Evolutionary conservation across 1,140 invertebrate species (phyloP).

Genomic region (Ceratosolen solmsi): DNA sequence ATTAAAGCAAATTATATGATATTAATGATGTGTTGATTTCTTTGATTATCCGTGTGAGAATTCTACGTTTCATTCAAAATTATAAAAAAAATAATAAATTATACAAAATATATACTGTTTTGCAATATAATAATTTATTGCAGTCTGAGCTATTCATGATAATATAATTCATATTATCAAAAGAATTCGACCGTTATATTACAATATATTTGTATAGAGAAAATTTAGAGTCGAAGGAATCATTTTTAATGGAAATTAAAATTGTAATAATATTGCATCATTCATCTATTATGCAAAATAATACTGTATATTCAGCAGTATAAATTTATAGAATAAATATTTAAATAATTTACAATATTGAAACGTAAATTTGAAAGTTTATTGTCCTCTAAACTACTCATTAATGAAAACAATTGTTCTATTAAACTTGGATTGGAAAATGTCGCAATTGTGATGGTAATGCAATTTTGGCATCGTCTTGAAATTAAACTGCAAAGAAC

Average conservation of each 20-base stretch:
- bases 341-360: too few species aligned
- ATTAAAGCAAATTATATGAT: neutral
- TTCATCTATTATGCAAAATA: too few species aligned
- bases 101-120: slow-evolving; percentile 8
- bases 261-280: neutral
- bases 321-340: too few species aligned
- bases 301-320: too few species aligned
- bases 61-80: neutral
- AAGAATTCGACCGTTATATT: too few species aligned
- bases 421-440: slow-evolving; percentile 37
- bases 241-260: too few species aligned
- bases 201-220: too few species aligned
- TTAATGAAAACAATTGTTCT: slow-evolving; percentile 6
- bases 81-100: neutral
- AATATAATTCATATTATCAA: neutral
- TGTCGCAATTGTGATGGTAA: slow-evolving; percentile 31
- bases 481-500: slow-evolving; percentile 39
- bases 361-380: neutral
- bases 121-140: slow-evolving; percentile 22
- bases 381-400: neutral
- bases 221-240: too few species aligned
- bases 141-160: neutral
- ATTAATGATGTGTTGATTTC: neutral
- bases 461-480: slow-evolving; percentile 40
- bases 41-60: neutral